Evolutionary conservation across 2,888 invertebrate species (phyloP).

Genomic region (Phasia obesa): DNA sequence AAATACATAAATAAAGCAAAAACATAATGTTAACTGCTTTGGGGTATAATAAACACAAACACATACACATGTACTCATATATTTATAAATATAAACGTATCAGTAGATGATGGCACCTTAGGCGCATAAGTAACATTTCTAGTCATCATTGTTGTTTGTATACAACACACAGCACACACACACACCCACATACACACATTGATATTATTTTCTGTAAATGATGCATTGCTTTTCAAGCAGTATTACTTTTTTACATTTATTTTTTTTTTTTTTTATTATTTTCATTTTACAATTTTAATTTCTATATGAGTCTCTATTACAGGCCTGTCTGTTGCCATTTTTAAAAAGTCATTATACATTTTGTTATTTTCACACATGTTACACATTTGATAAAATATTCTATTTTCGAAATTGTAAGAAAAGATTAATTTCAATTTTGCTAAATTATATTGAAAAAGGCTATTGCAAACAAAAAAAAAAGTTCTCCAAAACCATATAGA

Average conservation of each 20-base stretch:
- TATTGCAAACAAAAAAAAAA: too few species aligned
- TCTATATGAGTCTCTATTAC: not conserved
- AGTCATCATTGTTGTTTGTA: slow-evolving; percentile 37
- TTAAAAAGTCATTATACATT: slow-evolving; percentile 56
- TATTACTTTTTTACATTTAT: slow-evolving; percentile 19
- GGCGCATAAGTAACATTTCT: slow-evolving; percentile 59
- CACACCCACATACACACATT: not conserved
- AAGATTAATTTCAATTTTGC: slow-evolving; percentile 10
- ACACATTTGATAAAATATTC: slow-evolving; percentile 32
- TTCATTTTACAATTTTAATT: too few species aligned
- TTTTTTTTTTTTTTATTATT: not conserved
- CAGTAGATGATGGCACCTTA: slow-evolving; percentile 56
- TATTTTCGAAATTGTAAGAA: slow-evolving; percentile 6
- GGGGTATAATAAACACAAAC: slow-evolving; percentile 57
- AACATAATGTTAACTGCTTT: slow-evolving; percentile 53
- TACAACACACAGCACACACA: slow-evolving; percentile 21
- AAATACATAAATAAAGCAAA: slow-evolving; percentile 45
- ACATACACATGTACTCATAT: slow-evolving; percentile 13
- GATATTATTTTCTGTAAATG: slow-evolving; percentile 52
- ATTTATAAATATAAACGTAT: not conserved
- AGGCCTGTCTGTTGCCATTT: slow-evolving; percentile 38
- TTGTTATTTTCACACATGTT: slow-evolving; percentile 46
- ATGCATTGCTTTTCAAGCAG: slow-evolving; percentile 59
- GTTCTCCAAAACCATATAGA: too few species aligned
- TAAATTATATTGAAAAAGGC: not conserved